Percentiles rank a stretch among this genome's conserved stretches.
These are phyloP conservation scores for Zosterops pallidus DNA, from an alignment of 2,113 vertebrate genomes.

Conservation along the genomic window DNA sequence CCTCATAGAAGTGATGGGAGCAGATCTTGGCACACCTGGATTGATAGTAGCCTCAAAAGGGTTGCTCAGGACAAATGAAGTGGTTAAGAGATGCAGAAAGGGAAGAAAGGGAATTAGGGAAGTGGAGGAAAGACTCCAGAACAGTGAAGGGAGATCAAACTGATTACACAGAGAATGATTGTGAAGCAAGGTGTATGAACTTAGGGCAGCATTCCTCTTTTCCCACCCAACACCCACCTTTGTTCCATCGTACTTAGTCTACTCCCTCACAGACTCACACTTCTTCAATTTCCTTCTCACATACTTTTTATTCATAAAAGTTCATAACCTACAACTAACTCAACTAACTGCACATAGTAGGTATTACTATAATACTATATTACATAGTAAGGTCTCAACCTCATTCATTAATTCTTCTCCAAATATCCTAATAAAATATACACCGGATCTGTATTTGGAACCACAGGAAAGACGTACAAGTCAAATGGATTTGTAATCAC, in stretches of 20 bases:
- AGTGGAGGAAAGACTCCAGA: not conserved
- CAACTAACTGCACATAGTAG: not conserved
- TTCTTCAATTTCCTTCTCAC: not conserved
- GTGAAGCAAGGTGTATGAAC: accelerated
- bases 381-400: not conserved
- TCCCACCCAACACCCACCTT: not conserved
- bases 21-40: not conserved
- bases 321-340: not conserved
- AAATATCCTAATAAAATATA: constrained; percentile 12
- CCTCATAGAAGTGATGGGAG: not conserved
- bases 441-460: not conserved
- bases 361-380: not conserved
- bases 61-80: not conserved
- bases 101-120: not conserved
- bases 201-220: not conserved
- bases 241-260: not conserved
- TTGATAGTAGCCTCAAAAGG: not conserved
- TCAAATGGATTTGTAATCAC: constrained; percentile 30
- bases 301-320: not conserved
- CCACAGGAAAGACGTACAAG: not conserved
- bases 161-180: not conserved
- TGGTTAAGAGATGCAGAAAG: not conserved
- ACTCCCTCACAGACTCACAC: not conserved
- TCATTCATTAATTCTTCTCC: not conserved
- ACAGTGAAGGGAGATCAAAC: not conserved